These are phyloP conservation scores for Athrips mouffetella DNA, from an alignment of 2,888 invertebrate species.

Conservation along the genomic window DNA sequence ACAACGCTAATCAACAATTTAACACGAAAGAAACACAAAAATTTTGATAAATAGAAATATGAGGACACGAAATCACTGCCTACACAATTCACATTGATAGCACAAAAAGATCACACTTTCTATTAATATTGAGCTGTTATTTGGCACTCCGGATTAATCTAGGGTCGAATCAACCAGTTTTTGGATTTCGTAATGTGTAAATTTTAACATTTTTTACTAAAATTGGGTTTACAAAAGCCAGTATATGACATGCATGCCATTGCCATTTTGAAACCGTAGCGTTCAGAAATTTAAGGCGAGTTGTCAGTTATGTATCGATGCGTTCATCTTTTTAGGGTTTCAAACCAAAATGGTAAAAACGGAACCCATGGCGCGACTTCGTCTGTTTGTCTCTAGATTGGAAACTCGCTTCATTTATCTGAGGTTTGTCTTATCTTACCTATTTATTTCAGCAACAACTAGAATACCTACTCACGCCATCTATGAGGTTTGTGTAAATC, in stretches of 20 bases:
- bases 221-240: conserved; percentile 56
- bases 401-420: too few relatives aligned
- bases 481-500: too few relatives aligned
- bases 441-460: too few relatives aligned
- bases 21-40: conserved; percentile 37
- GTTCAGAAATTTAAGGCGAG: conserved; percentile 45
- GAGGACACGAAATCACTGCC: conserved; percentile 62
- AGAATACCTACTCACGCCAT: too few relatives aligned
- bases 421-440: too few relatives aligned
- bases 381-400: not conserved
- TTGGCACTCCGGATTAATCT: conserved; percentile 41
- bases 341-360: too few relatives aligned
- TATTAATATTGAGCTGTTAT: conserved; percentile 31
- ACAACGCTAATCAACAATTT: conserved; percentile 37
- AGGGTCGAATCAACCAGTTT: conserved; percentile 29
- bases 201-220: conserved; percentile 49
- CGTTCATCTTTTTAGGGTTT: too few relatives aligned
- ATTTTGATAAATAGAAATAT: conserved; percentile 51
- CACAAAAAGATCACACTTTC: conserved; percentile 35
- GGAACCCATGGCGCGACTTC: too few relatives aligned
- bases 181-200: conserved; percentile 35
- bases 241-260: conserved; percentile 74
- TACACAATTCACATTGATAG: conserved; percentile 54
- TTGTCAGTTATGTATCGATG: conserved; percentile 33
- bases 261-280: conserved; percentile 60